Evolutionary conservation across 37 sponge, comb jelly and placozoan genomes (phyloP).

Genomic region (Spongia lamella): DNA sequence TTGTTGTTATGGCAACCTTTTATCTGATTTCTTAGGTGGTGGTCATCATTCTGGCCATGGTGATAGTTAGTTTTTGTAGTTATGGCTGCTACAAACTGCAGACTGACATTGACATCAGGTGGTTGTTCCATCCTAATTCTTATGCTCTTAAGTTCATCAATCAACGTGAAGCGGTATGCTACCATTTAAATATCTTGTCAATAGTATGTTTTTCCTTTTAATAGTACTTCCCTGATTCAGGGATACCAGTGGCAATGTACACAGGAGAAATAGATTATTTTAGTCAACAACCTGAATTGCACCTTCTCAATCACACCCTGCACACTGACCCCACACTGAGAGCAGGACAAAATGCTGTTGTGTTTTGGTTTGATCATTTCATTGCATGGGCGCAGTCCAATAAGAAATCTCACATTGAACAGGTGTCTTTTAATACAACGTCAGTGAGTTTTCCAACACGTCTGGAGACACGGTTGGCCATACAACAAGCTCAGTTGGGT

Average conservation of each 20-base stretch:
- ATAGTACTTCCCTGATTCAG: constrained; percentile 31
- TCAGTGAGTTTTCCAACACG: too few species aligned
- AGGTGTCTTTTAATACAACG: too few species aligned
- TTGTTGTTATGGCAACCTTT: too few species aligned
- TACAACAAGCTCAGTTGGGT: too few species aligned
- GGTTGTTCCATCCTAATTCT: constrained; percentile 35
- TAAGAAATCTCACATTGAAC: too few species aligned
- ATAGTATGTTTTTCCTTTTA: constrained; percentile 6
- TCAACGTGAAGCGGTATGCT: constrained; percentile 23
- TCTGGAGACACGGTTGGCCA: too few species aligned
- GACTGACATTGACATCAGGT: constrained; percentile 15
- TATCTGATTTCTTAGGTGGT: background rate
- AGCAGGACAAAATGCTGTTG: too few species aligned
- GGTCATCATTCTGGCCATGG: constrained; percentile 24
- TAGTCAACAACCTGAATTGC: constrained; percentile 8
- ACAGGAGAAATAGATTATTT: constrained; percentile 17
- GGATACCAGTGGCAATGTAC: constrained; percentile 7
- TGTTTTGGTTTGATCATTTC: too few species aligned
- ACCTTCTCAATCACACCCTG: background rate
- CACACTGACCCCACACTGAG: too few species aligned
- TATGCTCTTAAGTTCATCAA: constrained; percentile 32
- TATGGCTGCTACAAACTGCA: constrained; percentile 21
- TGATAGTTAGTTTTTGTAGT: constrained; percentile 6
- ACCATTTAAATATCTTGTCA: background rate
- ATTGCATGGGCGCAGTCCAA: too few species aligned